Percentiles rank a stretch among this genome's conserved stretches.
phyloP scores from a whole-genome alignment of 1,140 invertebrate genomes.

The Bombus waltoni region DNA sequence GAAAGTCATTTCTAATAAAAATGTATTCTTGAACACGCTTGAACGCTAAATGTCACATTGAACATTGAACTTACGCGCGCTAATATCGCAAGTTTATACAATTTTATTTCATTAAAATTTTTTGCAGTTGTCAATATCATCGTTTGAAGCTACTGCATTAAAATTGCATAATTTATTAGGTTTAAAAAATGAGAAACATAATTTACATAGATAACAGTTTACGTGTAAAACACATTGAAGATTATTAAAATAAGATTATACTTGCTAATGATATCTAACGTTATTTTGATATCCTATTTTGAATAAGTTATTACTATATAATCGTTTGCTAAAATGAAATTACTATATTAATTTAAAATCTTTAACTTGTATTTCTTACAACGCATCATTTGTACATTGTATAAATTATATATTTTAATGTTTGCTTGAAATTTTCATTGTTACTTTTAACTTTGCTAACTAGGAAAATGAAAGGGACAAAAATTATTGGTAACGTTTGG shows the following conservation, averaged over 20 bases:
- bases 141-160: background rate
- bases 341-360: background rate
- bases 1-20: background rate
- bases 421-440: background rate
- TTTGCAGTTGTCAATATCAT: background rate
- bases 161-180: background rate
- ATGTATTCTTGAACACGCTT: background rate
- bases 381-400: background rate
- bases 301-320: background rate
- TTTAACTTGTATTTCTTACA: background rate
- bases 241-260: background rate
- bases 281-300: background rate
- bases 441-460: background rate
- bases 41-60: background rate
- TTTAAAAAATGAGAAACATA: background rate
- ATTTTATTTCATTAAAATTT: background rate
- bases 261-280: background rate
- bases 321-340: background rate
- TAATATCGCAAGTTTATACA: background rate
- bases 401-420: background rate
- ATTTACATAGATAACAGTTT: background rate
- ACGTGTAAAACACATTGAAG: background rate
- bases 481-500: background rate
- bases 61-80: background rate
- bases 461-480: too few relatives aligned